Evolutionary conservation across 1,140 invertebrate genomes (phyloP), one percentile per base, ranked within the genome.

Genomic region (Caerostris extrusa): DNA sequence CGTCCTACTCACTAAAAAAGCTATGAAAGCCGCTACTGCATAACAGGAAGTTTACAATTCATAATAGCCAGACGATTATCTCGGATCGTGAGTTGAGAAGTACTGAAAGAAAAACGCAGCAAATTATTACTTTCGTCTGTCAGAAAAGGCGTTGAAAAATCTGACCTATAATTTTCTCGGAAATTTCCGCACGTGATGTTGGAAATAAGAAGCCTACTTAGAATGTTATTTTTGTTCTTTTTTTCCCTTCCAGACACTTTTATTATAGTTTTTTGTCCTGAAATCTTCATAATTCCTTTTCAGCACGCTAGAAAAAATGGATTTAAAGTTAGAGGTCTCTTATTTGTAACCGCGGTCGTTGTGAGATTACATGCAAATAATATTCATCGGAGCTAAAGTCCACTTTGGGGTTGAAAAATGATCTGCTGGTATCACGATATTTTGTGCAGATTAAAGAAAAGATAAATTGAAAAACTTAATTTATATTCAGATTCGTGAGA

Each of bases 141-240:
- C 34, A 77, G 14, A 77, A 77, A 53, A 77, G 71, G 71, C 71
- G 71, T 77, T 77, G 71, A 77, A 77, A 77, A 50, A 77, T 77
- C 71, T 77, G 71, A 77, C 10, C 71, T 77, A 77, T 77, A 77
- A 77, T 77, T 77, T 77, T 19, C 71, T 34, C 34, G 8, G 71
- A 77, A 77, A 53, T 8, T 77, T 77, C 71, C 50, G 34, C 34
- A 77, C 71, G 71, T 77, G 71, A 77, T 34, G 71, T 77, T 77
- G 7, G 53, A 50, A 77, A 77, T 50, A 77, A 77, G 71, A 53
- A 77, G 50, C 50, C 10, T 77, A 77, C 14, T 77, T 53, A 14
- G 34, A 5, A 50, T 77, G 34, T 34, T 34, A 34, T 34, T 34
- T 34, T 34, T 34, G 34, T 34, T 34, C 34, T 34, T 34, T 34